Base-by-base conservation (phyloP, 2,888 invertebrate genomes). In the Ophioninae sp. region DNA sequence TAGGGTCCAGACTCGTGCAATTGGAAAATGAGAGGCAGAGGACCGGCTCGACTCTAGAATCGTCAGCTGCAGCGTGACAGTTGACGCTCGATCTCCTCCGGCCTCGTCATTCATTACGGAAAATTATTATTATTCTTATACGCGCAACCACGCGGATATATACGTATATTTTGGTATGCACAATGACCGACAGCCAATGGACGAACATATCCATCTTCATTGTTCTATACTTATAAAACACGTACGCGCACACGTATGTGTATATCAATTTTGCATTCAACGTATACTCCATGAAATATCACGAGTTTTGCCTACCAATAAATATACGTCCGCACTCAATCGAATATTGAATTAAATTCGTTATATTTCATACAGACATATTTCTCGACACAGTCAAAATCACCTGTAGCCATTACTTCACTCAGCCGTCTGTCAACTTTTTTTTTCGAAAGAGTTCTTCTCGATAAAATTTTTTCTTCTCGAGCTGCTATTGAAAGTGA, bases 1-100 rank as follows among this genome's bases (percentile, higher is more conserved):
- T 63, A 82, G 81, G 81, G 71, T 67, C 76, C 74, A 78, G 77
- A 81, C 81, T 74, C 22, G 69, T 81, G 78, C 78, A 81, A 83
- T 83, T 83, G 83, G 74, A 83, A 83, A 83, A 83, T 83, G 64
- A 81, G 77, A 71, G 78, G 74, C 69, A 22, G 59, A 68, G 76
- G 37, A 72, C 65, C 72, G 69, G 51, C 73, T 64, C 58, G 71
- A 61, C 56, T 63, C 64, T 67, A 59, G 22, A 59, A 63, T 71
- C 76, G 72, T 79, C 79, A 72, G 79, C 79, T 79, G 71, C 71
- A 20, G 71, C 79, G 56, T 72, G 69, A 64, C 76, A 58, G 41
- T 73, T 79, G 67, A 71, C 73, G 63, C 44, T 61, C 72, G 56
- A 79, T 61, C 65, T 72, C 67, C 81, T 81, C 58, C 67, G 67